These are phyloP conservation scores for Coranthus polyacanthus DNA, from an alignment of 2,797 vertebrate genomes.

Conservation along the genomic window DNA sequence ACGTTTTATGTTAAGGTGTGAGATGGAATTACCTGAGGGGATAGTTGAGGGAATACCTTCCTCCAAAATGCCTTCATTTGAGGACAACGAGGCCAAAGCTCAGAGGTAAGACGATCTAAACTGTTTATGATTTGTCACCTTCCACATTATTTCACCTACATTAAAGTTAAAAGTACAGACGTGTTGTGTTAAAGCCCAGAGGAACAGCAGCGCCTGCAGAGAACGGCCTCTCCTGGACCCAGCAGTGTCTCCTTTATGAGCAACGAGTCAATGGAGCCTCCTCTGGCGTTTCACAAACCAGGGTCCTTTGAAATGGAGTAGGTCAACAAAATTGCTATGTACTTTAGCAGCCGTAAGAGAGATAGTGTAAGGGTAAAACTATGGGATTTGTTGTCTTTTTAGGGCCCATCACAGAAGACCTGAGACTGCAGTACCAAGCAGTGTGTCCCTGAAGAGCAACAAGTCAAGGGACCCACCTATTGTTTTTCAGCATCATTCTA, in stretches of 20 bases:
- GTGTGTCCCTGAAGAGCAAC: background rate
- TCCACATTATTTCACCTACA: background rate
- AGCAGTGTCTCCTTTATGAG: slow-evolving; percentile 9
- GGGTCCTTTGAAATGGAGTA: background rate
- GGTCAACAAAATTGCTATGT: background rate
- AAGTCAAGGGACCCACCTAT: background rate
- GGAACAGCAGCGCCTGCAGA: background rate
- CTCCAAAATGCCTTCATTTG: background rate
- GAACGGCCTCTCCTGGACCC: background rate
- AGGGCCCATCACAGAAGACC: background rate
- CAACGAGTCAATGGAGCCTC: background rate
- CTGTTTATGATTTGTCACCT: background rate
- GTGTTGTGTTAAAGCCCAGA: slow-evolving; percentile 7
- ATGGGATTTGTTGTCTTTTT: background rate
- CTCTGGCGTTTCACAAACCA: background rate
- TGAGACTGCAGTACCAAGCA: background rate
- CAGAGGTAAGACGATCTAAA: background rate
- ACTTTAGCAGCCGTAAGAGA: background rate
- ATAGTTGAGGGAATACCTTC: background rate
- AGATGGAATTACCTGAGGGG: slow-evolving; percentile 1
- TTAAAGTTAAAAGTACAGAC: background rate
- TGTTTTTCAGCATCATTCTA: background rate
- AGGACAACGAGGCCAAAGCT: background rate
- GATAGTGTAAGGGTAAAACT: background rate
- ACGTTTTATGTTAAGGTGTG: background rate